Evolutionary conservation across 1,140 invertebrate species (phyloP), one percentile per base, ranked within the genome.

Genomic region (Orchesella cincta): DNA sequence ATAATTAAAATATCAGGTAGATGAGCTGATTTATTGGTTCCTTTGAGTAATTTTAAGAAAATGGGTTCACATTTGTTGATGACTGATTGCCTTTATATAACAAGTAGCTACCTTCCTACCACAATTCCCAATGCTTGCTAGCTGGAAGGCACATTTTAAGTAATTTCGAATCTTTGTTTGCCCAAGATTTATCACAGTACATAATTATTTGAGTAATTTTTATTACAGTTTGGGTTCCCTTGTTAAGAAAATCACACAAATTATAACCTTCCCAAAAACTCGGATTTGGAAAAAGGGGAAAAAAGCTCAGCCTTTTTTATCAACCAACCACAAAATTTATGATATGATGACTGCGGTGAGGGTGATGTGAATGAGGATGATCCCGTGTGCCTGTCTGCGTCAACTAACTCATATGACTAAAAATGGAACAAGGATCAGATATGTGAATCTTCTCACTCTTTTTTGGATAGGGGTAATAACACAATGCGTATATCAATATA

Each of bases 131-230:
- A n/a, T n/a, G n/a, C n/a, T n/a, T n/a, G n/a, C n/a, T n/a, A n/a
- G n/a, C n/a, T n/a, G n/a, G n/a, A n/a, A n/a, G n/a, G n/a, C n/a
- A n/a, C n/a, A n/a, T n/a, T n/a, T n/a, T n/a, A n/a, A n/a, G n/a
- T n/a, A n/a, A n/a, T n/a, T n/a, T n/a, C n/a, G n/a, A n/a, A n/a
- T 46, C 39, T 46, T 67, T 33, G 62, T 67, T 67, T 67, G 28
- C 29, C 29, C 62, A 67, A 67, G 62, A 67, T 67, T 67, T 67
- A 67, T 57, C 54, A 57, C 54, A 57, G 26, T 57, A 12, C 54
- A 16, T 67, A 67, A 67, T 67, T 67, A 67, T 67, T 31, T 14
- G 28, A 67, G 62, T 67, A 33, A 67, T 67, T 67, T 31, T 67
- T 67, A 67, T 67, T 67, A 31, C 29, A 5, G 3, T 16, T 57